Conservation (phyloP, 2,888 invertebrate genomes). For the Caprella mutica region DNA sequence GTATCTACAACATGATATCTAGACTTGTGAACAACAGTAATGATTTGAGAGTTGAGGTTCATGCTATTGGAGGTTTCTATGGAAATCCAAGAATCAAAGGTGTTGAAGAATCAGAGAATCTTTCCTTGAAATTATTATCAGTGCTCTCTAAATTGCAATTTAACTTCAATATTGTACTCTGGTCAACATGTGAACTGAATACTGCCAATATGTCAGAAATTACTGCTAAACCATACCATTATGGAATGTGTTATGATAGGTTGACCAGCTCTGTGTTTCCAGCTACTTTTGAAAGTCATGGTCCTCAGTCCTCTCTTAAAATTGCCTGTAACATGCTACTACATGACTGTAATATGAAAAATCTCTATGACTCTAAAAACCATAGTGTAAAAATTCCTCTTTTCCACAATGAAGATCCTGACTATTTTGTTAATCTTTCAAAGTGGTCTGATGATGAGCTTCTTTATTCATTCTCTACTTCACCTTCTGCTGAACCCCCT, state of each 20-base stretch:
- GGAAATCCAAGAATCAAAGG: background rate
- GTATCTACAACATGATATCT: conserved; percentile 12
- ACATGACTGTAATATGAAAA: background rate
- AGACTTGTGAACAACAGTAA: conserved; percentile 13
- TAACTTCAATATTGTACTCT: conserved; percentile 15
- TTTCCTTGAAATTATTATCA: conserved; percentile 26
- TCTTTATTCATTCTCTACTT: conserved; percentile 27
- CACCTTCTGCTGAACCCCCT: conserved; percentile 30
- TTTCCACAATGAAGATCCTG: conserved; percentile 16
- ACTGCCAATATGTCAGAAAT: conserved; percentile 6
- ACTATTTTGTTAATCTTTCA: conserved; percentile 14
- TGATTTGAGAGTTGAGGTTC: conserved; percentile 11
- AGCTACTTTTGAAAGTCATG: conserved; percentile 23
- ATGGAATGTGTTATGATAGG: conserved; percentile 22
- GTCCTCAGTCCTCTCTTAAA: conserved; percentile 16
- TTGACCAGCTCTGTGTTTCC: conserved; percentile 16
- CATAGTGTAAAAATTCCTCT: conserved; percentile 23
- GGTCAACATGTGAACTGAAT: conserved; percentile 24
- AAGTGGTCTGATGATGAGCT: conserved; percentile 18
- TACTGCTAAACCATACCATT: background rate
- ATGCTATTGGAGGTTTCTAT: conserved; percentile 24
- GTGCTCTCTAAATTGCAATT: conserved; percentile 10
- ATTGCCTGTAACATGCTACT: conserved; percentile 20
- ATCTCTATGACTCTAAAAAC: conserved; percentile 20
- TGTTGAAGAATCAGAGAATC: conserved; percentile 15